Evolutionary conservation across 2,888 invertebrate genomes (phyloP).

Genomic region (Lasioglossum figueresi): DNA sequence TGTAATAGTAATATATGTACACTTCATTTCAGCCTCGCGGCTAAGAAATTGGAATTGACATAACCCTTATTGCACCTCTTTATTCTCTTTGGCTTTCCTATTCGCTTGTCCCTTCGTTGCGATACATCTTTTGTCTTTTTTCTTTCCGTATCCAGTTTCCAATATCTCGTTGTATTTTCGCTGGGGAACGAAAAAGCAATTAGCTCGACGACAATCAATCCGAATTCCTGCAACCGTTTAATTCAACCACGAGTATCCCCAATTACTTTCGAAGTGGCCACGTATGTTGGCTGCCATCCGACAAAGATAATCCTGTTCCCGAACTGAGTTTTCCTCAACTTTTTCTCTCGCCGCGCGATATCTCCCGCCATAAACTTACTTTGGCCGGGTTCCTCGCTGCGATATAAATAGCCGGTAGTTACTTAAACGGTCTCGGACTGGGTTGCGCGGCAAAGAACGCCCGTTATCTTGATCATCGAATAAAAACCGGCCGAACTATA

Average conservation of each 20-base stretch:
- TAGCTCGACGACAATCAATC: neutral
- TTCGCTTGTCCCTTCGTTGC: too few species aligned
- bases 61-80: too few species aligned
- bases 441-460: conserved; percentile 26
- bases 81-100: too few species aligned
- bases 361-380: conserved; percentile 37
- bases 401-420: conserved; percentile 36
- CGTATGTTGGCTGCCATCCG: neutral
- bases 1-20: too few species aligned
- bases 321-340: neutral
- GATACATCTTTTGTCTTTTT: too few species aligned
- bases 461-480: conserved; percentile 58
- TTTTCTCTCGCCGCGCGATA: conserved; percentile 41
- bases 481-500: conserved; percentile 35
- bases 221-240: conserved; percentile 3
- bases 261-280: conserved; percentile 10
- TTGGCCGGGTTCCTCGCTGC: conserved; percentile 38
- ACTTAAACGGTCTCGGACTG: conserved; percentile 29
- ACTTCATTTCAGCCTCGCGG: too few species aligned
- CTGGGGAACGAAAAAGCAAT: neutral
- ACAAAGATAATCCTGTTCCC: neutral
- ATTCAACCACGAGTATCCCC: conserved; percentile 7
- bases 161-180: neutral
- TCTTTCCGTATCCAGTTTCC: too few species aligned
- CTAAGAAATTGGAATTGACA: too few species aligned